phyloP scores from a whole-genome alignment of 1,140 invertebrate genomes.

The Drosophila rhopaloa region DNA sequence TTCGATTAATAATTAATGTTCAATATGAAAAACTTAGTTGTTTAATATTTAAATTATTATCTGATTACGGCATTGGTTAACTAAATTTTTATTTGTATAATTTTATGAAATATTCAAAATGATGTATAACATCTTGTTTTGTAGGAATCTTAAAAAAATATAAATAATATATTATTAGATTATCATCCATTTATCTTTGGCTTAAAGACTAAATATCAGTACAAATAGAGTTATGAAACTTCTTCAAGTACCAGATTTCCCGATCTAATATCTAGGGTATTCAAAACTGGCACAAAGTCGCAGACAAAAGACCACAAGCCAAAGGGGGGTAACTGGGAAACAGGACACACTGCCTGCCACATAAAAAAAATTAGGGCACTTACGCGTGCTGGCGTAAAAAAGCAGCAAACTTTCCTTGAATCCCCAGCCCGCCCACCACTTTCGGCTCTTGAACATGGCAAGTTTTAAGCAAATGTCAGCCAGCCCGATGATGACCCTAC shows the following conservation, averaged over 20 bases:
- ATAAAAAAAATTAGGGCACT: constrained; percentile 76
- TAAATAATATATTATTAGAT: no score
- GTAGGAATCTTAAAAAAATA: no score
- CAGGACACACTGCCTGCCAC: constrained; percentile 36
- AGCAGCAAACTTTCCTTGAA: constrained; percentile 64
- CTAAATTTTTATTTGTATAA: no score
- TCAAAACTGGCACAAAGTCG: constrained; percentile 33
- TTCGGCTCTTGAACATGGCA: constrained; percentile 42
- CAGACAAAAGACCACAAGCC: constrained; percentile 37
- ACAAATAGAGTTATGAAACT: not conserved
- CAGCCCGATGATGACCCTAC: constrained; percentile 75
- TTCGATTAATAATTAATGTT: no score
- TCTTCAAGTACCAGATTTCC: not conserved
- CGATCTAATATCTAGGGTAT: constrained; percentile 17
- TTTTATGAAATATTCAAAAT: no score
- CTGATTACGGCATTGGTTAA: no score
- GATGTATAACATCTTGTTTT: no score
- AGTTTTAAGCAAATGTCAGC: constrained; percentile 79
- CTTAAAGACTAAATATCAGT: no score
- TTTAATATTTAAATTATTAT: no score
- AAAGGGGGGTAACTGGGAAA: constrained; percentile 6
- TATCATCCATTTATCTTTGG: no score
- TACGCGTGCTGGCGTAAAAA: constrained; percentile 78
- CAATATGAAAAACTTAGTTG: no score
- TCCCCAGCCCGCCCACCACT: constrained; percentile 1